These are phyloP conservation scores for Acropora tenuis DNA, from an alignment of 64 coral and sea anemone genomes.

Conservation along the genomic window DNA sequence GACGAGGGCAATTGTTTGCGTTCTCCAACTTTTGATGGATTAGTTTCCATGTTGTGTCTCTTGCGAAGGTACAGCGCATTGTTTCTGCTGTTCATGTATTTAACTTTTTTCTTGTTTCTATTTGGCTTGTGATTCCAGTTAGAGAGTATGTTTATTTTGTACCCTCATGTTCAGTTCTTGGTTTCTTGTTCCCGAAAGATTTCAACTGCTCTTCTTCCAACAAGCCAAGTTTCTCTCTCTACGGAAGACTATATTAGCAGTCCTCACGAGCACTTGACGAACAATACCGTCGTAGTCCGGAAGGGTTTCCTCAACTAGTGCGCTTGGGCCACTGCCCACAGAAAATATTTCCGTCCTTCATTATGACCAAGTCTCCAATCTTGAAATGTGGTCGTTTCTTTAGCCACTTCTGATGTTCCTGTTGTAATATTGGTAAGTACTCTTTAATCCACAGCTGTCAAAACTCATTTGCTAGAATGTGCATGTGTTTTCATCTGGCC, in stretches of 20 bases:
- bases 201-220: constrained; percentile 43
- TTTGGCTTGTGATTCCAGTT: too few relatives aligned
- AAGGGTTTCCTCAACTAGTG: constrained; percentile 60
- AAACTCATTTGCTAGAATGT: too few relatives aligned
- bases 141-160: too few relatives aligned
- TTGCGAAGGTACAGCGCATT: too few relatives aligned
- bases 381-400: constrained; percentile 49
- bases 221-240: constrained; percentile 44
- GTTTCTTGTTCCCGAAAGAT: too few relatives aligned
- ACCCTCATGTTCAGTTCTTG: too few relatives aligned
- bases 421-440: constrained; percentile 58
- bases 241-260: constrained; percentile 35
- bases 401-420: constrained; percentile 61
- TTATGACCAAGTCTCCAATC: constrained; percentile 46
- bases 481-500: too few relatives aligned
- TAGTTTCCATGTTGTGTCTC: too few relatives aligned
- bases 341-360: not conserved
- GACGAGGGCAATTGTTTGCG: too few relatives aligned
- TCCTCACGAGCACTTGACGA: constrained; percentile 54
- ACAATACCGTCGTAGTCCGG: constrained; percentile 53
- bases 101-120: too few relatives aligned
- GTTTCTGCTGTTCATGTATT: too few relatives aligned
- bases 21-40: too few relatives aligned
- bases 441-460: constrained; percentile 37
- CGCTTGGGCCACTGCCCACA: constrained; percentile 60